Conservation (phyloP, 2,113 vertebrate species). For the Microtus oregoni region DNA sequence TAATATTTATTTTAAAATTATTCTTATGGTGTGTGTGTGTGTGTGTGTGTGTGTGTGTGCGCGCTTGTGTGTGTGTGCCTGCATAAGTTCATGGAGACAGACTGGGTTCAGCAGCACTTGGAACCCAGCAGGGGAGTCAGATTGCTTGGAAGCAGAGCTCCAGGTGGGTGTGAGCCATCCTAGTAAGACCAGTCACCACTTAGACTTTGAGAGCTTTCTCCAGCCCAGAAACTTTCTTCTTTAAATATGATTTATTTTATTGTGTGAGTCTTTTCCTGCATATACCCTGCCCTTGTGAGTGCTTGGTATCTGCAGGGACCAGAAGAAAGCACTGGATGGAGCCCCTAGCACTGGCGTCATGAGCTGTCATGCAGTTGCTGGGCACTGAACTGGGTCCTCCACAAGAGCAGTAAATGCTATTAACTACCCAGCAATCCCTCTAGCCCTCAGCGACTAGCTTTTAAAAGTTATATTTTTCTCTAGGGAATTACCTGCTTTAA, state of each 20-base stretch:
- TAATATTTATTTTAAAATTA: neutral
- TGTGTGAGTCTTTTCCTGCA: neutral
- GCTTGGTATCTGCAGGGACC: neutral
- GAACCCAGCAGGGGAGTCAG: neutral
- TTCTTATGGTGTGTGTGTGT: neutral
- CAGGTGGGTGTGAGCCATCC: neutral
- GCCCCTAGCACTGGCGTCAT: neutral
- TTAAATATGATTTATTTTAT: neutral
- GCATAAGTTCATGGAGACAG: neutral
- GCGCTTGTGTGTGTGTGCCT: neutral
- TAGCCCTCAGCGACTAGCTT: neutral
- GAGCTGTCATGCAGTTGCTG: neutral
- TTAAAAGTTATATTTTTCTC: conserved; percentile 43
- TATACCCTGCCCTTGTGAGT: neutral
- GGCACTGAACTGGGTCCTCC: neutral
- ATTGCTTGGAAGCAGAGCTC: neutral
- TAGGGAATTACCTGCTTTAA: neutral
- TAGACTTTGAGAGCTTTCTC: neutral
- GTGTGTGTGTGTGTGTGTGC: neutral
- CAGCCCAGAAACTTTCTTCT: neutral
- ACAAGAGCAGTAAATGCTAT: neutral
- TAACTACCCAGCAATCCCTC: neutral
- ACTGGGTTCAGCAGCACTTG: neutral
- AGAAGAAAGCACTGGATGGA: neutral
- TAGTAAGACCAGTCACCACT: neutral